A percentile compares a stretch with the other conserved stretches of the same genome.
These are phyloP conservation scores for Acanthosepion pharaonis DNA, from an alignment of 2,888 invertebrate genomes.

Conservation along the genomic window DNA sequence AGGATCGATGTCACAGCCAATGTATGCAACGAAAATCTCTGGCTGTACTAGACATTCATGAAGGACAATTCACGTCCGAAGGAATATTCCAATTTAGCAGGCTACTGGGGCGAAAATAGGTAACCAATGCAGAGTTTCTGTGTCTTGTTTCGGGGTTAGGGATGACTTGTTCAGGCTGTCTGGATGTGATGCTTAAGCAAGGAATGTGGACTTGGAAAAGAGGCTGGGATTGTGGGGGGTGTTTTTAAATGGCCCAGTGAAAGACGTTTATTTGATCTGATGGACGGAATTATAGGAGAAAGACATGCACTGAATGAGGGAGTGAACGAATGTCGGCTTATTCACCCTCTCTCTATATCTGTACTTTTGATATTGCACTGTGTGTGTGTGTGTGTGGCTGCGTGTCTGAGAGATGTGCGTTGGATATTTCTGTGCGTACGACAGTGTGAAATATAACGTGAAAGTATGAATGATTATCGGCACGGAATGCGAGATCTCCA, in stretches of 20 bases:
- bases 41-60: not conserved
- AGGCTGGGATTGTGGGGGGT: not conserved
- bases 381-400: not conserved
- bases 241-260: not conserved
- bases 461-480: not conserved
- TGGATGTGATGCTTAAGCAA: not conserved
- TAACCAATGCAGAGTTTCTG: not conserved
- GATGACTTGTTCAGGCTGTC: not conserved
- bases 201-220: not conserved
- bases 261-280: constrained; percentile 23
- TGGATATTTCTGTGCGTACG: not conserved
- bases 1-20: not conserved
- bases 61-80: not conserved
- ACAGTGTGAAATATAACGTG: not conserved
- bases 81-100: not conserved
- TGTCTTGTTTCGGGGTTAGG: not conserved
- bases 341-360: not conserved
- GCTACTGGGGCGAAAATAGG: constrained; percentile 33
- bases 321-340: not conserved
- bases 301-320: not conserved
- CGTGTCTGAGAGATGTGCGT: not conserved
- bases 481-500: too few relatives aligned
- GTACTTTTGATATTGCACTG: not conserved
- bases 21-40: not conserved
- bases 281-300: not conserved